Evolutionary conservation across 2,113 vertebrate species (phyloP).

Genomic region (Melanerpes aurifrons): DNA sequence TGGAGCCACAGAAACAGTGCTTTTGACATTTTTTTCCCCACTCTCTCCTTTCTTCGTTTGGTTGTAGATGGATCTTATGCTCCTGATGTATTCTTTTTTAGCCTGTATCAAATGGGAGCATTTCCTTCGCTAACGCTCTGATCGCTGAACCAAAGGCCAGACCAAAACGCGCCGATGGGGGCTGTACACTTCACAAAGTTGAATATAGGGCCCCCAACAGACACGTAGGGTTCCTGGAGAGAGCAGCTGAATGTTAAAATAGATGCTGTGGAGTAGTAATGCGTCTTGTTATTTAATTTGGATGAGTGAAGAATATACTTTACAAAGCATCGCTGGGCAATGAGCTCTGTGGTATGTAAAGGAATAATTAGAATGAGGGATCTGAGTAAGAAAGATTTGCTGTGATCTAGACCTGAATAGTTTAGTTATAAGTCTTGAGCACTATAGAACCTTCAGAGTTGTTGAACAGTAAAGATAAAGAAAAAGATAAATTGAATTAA

Average conservation of each 20-base stretch:
- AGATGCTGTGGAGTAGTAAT: background rate
- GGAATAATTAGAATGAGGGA: conserved; percentile 30
- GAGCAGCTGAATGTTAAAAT: background rate
- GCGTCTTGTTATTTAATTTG: conserved; percentile 17
- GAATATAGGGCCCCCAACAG: background rate
- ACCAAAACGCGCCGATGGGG: background rate
- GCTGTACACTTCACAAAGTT: background rate
- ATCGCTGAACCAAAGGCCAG: background rate
- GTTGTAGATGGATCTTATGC: background rate
- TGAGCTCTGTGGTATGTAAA: background rate
- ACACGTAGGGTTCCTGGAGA: background rate
- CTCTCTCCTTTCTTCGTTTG: background rate
- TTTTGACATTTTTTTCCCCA: too few species aligned
- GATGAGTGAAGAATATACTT: background rate
- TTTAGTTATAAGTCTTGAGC: background rate
- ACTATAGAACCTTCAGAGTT: conserved; percentile 45
- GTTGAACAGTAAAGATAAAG: conserved; percentile 45
- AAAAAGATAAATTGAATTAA: conserved; percentile 58
- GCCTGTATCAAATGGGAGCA: rapidly evolving
- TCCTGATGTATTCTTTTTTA: background rate
- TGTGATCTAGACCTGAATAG: conserved; percentile 48
- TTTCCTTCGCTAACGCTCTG: background rate
- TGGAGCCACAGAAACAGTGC: background rate
- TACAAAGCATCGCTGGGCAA: background rate
- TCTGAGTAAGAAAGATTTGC: background rate